Evolutionary conservation across 64 coral and sea anemone genomes (phyloP).

Genomic region (Pocillopora damicornis): DNA sequence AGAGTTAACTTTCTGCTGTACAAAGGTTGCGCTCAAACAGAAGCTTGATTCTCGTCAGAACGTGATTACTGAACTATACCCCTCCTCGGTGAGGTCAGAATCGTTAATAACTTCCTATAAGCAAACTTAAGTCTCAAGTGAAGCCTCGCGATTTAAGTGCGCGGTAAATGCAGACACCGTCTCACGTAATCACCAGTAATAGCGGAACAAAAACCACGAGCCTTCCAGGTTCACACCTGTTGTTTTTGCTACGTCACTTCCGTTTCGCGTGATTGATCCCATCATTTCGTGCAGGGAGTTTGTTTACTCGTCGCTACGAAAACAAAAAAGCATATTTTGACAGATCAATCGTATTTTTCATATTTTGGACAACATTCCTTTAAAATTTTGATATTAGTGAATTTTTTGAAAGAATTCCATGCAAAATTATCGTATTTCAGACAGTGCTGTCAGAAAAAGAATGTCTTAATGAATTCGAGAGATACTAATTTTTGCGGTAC

Average conservation of each 20-base stretch:
- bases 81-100: constrained; percentile 33
- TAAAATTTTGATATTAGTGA: too few species aligned
- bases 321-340: neutral
- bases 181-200: constrained; percentile 10
- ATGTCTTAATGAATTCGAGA: too few species aligned
- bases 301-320: neutral
- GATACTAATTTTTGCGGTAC: too few species aligned
- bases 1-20: neutral
- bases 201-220: neutral
- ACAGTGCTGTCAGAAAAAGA: too few species aligned
- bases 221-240: neutral
- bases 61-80: constrained; percentile 20
- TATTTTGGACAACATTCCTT: too few species aligned
- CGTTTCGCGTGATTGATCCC: neutral
- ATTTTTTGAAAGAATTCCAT: too few species aligned
- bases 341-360: too few species aligned
- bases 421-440: too few species aligned
- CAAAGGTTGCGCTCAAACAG: neutral
- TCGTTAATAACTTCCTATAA: constrained; percentile 15
- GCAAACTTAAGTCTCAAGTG: neutral
- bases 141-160: neutral
- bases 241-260: neutral
- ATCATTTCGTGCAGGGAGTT: neutral
- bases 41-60: neutral
- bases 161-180: neutral